Evolutionary conservation across 2,797 vertebrate species (phyloP), one percentile per base, ranked within the genome.

Genomic region (Octomys mimax): DNA sequence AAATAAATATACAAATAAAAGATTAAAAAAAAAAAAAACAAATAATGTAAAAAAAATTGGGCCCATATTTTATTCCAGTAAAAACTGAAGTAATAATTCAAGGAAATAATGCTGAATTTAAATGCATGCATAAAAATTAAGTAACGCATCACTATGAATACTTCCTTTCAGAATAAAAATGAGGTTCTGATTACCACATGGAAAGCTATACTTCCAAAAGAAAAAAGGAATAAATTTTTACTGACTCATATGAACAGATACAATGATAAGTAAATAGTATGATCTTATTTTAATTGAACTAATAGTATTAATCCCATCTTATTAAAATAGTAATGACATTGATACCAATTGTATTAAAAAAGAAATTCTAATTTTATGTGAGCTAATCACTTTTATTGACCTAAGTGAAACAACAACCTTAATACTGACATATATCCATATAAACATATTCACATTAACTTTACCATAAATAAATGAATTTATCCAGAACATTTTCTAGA

Each of bases 81-180:
- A 92, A 91, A 95, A 87, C 3, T 59, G 59, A 95, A 93, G 33
- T 62, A 64, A 95, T 93, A 70, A 85, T 75, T 73, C 62, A 94
- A 62, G 33, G 39, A 80, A 54, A 13, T 62, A 95, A 88, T 49
- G 9, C 21, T 95, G 73, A 92, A 28, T 71, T 95, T 93, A 93
- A 89, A 80, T 71, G 28, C 52, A 80, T 39, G 19, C 22, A 71
- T 49, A 95, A 70, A 88, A 91, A 85, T 61, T 89, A 95, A 89
- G 18, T 73, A 91, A 84, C 71, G 24, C 9, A 92, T 61, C 87
- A 91, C 81, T 12, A 91, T 71, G 10, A 91, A 90, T 42, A 82
- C n/a, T 52, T 92, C 87, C 61, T 64, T 83, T 78, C 24, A 28
- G 80, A 94, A 92, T 82, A 14, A 91, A 91, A 97, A 94, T 83